Evolutionary conservation across 2,797 vertebrate species (phyloP), one percentile per base, ranked within the genome.

Genomic region (Corythornis leucogaster): DNA sequence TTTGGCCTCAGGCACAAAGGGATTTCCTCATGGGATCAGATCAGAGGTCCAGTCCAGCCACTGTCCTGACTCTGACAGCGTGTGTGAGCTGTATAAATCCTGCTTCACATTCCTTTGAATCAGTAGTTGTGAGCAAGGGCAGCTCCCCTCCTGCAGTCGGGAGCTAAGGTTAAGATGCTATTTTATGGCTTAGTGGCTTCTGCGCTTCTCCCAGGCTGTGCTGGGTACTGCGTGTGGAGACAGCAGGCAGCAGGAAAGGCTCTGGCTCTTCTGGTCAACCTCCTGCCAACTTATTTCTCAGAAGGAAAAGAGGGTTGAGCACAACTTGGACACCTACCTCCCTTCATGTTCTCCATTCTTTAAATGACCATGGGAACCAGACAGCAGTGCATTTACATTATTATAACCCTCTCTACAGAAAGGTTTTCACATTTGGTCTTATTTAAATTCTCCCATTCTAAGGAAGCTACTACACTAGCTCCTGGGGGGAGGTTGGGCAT

Each of bases 91-190:
- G 40, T 43, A 17, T 35, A 87, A 86, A 86, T 76, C 57, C 22
- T 42, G 4, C 59, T 88, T 63, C 4, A 0, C 58, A 18, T 18
- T 78, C 31, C n/a, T 91, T 76, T 69, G 51, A 80, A 68, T 45
- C 86, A 25, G 48, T 51, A 88, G 83, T 31, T 51, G 40, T 55
- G 38, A 73, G 59, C 45, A 61, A 89, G 61, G 68, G 50, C 48
- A 84, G 78, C 33, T 76, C 14, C 31, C 24, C 16, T 9, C 3
- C 26, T 17, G 16, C 53, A 84, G 80, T 38, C 75, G 80, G 86
- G 84, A 96, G 89, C 84, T 89, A 89, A 42, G 12, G 75, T 84
- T 86, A 86, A 63, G 59, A 84, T 80, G 70, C 67, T 91, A 43
- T 81, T 89, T 80, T 80, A 81, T 68, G 84, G 86, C 73, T 92